Evolutionary conservation across 2,888 invertebrate genomes (phyloP).

Genomic region (Eucera pruinosa): DNA sequence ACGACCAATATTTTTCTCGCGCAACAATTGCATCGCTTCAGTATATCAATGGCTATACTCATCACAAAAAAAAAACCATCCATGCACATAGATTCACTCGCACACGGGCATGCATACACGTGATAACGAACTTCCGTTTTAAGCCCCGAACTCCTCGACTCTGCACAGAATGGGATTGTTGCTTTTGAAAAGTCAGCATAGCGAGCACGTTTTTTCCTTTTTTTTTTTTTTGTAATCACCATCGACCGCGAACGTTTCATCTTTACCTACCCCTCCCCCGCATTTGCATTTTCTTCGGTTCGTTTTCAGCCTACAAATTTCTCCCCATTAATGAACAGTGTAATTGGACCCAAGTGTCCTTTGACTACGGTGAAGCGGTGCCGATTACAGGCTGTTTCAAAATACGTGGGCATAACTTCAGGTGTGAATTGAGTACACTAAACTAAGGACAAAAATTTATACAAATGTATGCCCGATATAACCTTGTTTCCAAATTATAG

Average conservation of each 20-base stretch:
- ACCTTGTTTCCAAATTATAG: too few species aligned
- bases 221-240: slow-evolving; percentile 39
- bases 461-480: too few species aligned
- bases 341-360: too few species aligned
- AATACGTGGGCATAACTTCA: too few species aligned
- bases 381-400: too few species aligned
- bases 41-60: slow-evolving; percentile 21
- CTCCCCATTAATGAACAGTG: neutral
- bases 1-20: neutral
- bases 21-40: slow-evolving; percentile 40
- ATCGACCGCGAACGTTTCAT: slow-evolving; percentile 22
- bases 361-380: too few species aligned
- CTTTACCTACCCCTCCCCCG: neutral
- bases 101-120: neutral
- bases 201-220: slow-evolving; percentile 25
- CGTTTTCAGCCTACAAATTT: neutral
- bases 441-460: too few species aligned
- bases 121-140: slow-evolving; percentile 56
- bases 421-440: too few species aligned
- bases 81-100: neutral
- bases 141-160: slow-evolving; percentile 42
- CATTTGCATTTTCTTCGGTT: neutral
- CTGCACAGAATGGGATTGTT: slow-evolving; percentile 24
- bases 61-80: neutral
- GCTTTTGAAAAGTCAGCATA: slow-evolving; percentile 53